These are phyloP conservation scores for Gastrophysa polygoni DNA, from an alignment of 2,888 invertebrate genomes.

Conservation along the genomic window DNA sequence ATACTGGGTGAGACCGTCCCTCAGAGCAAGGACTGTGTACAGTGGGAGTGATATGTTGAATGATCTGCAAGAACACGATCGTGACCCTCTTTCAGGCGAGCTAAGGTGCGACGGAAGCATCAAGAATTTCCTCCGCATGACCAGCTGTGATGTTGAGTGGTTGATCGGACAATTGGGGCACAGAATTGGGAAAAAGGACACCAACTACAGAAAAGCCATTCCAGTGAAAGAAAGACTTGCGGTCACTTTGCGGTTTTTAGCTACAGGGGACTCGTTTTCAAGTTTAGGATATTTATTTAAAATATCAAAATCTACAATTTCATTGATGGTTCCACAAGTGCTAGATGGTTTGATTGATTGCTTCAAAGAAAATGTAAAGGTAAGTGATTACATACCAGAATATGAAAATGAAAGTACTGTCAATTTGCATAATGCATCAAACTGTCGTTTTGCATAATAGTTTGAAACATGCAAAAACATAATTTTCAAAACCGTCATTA, in stretches of 20 bases:
- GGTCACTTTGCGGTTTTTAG: conserved; percentile 20
- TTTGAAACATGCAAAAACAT: no score
- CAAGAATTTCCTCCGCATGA: background rate
- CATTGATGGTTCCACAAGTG: background rate
- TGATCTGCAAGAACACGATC: background rate
- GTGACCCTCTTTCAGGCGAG: background rate
- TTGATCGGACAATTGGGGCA: background rate
- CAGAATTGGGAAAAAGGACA: conserved; percentile 3
- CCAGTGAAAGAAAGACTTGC: no score
- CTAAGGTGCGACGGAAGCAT: background rate
- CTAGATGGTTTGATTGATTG: no score
- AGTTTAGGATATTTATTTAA: conserved; percentile 20
- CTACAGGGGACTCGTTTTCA: conserved; percentile 11
- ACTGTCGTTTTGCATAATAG: no score
- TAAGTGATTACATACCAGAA: no score
- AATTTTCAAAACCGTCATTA: no score
- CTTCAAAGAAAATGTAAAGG: no score
- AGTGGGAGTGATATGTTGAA: background rate
- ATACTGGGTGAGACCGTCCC: background rate
- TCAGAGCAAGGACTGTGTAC: background rate
- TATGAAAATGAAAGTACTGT: no score
- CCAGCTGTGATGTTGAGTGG: conserved; percentile 7
- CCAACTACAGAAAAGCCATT: conserved; percentile 3
- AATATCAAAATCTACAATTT: conserved; percentile 12
- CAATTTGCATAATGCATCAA: no score